These are phyloP conservation scores for Aporophyla nigra DNA, from an alignment of 2,888 invertebrate species.

Conservation along the genomic window DNA sequence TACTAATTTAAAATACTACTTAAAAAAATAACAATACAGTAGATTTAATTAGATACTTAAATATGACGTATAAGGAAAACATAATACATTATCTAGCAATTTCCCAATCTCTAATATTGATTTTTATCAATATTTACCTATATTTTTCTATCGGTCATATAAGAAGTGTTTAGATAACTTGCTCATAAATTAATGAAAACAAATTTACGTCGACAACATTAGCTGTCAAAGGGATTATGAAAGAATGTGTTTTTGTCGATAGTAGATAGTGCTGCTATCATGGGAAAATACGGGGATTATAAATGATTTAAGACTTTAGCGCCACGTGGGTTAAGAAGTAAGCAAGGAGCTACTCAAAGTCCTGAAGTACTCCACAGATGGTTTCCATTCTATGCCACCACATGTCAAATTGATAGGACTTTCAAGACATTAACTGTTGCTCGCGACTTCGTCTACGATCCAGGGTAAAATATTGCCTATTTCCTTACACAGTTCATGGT, in stretches of 20 bases:
- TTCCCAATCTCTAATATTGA: constrained; percentile 16
- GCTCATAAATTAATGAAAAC: constrained; percentile 4
- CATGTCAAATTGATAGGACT: too few relatives aligned
- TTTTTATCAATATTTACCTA: constrained; percentile 16
- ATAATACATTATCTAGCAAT: not conserved
- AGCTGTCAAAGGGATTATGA: constrained; percentile 40
- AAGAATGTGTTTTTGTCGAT: constrained; percentile 38
- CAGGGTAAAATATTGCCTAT: too few relatives aligned
- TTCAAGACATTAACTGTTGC: too few relatives aligned
- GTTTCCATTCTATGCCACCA: not conserved
- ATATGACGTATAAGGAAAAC: constrained; percentile 25
- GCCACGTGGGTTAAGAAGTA: not conserved
- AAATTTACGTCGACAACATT: constrained; percentile 23
- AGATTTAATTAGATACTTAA: not conserved
- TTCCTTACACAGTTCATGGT: too few relatives aligned
- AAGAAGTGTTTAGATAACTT: constrained; percentile 18
- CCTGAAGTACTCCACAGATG: not conserved
- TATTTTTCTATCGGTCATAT: constrained; percentile 40
- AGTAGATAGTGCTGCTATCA: not conserved
- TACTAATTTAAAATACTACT: too few relatives aligned
- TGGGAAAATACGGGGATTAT: constrained; percentile 20
- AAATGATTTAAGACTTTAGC: not conserved
- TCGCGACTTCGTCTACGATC: too few relatives aligned
- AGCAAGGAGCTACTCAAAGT: not conserved
- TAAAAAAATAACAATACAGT: not conserved